Percentiles rank a stretch among this genome's conserved stretches.
Conservation (phyloP, 30 jellyfish, hydroid and myxozoan genomes). For the Aurelia sp. region DNA sequence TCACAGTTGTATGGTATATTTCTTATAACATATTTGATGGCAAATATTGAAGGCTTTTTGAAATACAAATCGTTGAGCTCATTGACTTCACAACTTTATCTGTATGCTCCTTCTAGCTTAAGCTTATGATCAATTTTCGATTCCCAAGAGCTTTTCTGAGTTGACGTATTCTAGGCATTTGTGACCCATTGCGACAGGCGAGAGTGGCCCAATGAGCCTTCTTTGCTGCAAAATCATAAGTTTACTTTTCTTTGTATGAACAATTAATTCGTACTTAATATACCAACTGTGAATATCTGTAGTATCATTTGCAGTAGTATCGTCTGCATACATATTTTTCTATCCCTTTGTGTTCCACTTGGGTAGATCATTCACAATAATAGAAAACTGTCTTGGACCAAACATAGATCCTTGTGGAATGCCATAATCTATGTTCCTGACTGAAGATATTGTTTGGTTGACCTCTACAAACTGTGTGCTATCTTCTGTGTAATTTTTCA, state of each 20-base stretch:
- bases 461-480: slow-evolving; percentile 45
- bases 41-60: slow-evolving; percentile 42
- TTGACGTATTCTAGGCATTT: slow-evolving; percentile 34
- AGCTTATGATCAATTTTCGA: slow-evolving; percentile 49
- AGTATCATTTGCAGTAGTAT: slow-evolving; percentile 55
- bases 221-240: slow-evolving; percentile 38
- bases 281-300: slow-evolving; percentile 59
- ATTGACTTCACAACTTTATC: slow-evolving; percentile 41
- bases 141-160: slow-evolving; percentile 51
- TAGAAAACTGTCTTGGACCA: slow-evolving; percentile 59
- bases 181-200: slow-evolving; percentile 62
- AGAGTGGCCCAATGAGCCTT: slow-evolving; percentile 54
- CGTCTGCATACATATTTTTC: slow-evolving; percentile 69
- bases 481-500: slow-evolving; percentile 49
- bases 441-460: slow-evolving; percentile 29
- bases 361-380: slow-evolving; percentile 65
- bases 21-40: slow-evolving; percentile 50
- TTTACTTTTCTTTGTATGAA: slow-evolving; percentile 51
- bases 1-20: slow-evolving; percentile 45
- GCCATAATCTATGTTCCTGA: slow-evolving; percentile 39
- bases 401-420: slow-evolving; percentile 64
- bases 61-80: slow-evolving; percentile 48
- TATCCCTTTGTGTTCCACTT: slow-evolving; percentile 56
- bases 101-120: slow-evolving; percentile 56
- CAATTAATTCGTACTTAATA: slow-evolving; percentile 33